Percentiles rank a stretch among this genome's conserved stretches.
Conservation (phyloP, 2,888 invertebrate species). For the Synergus itoensis region DNA sequence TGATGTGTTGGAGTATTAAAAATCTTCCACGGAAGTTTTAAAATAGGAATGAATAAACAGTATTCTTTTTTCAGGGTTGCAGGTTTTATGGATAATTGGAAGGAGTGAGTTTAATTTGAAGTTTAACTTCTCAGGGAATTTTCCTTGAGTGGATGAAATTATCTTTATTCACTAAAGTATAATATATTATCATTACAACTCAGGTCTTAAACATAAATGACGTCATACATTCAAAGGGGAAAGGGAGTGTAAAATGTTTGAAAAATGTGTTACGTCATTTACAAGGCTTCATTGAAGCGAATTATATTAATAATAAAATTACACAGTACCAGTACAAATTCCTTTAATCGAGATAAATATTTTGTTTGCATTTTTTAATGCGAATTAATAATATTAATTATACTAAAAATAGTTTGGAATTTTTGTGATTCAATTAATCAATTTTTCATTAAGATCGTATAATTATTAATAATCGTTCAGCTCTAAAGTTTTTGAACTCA, state of each 20-base stretch:
- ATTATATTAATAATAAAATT: constrained; percentile 14
- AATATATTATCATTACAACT: constrained; percentile 2
- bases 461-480: too few relatives aligned
- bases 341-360: background rate
- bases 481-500: too few relatives aligned
- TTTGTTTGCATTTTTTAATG: background rate
- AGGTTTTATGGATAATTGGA: constrained; percentile 1
- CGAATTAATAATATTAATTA: too few relatives aligned
- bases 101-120: constrained; percentile 6
- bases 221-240: constrained; percentile 14
- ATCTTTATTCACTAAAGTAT: constrained; percentile 6
- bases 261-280: constrained; percentile 27
- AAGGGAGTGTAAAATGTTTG: constrained; percentile 19
- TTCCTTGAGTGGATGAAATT: constrained; percentile 7
- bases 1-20: background rate
- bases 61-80: background rate
- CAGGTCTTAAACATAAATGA: constrained; percentile 28
- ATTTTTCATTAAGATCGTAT: too few relatives aligned
- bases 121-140: background rate
- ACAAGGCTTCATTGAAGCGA: constrained; percentile 14
- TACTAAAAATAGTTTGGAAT: too few relatives aligned
- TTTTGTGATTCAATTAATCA: too few relatives aligned
- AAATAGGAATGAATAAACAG: constrained; percentile 13
- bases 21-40: background rate
- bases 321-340: background rate